Conservation (phyloP, 64 coral and sea anemone species). For the Stichodactyla mertensii region DNA sequence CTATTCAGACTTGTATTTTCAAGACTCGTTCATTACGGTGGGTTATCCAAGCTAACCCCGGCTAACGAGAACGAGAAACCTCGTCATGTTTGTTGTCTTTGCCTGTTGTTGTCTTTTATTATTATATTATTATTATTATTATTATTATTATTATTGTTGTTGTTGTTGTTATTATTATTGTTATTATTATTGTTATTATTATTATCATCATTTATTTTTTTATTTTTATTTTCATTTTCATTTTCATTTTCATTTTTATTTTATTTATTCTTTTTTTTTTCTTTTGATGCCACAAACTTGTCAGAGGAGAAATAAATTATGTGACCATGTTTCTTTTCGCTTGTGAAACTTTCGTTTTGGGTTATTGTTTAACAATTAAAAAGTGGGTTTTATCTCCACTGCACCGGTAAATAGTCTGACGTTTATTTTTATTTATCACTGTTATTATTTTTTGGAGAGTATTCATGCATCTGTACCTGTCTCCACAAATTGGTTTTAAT, state of each 20-base stretch:
- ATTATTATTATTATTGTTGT: no score
- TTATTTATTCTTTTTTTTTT: not conserved
- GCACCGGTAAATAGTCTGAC: not conserved
- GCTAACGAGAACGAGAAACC: no score
- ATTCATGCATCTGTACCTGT: not conserved
- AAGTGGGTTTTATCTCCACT: not conserved
- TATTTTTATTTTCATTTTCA: not conserved
- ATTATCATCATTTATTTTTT: no score
- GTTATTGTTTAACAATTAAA: not conserved
- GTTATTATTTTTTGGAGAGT: not conserved
- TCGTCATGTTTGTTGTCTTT: no score
- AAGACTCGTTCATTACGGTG: no score
- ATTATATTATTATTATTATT: no score
- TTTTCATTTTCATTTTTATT: not conserved
- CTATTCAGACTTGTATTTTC: no score
- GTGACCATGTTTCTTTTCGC: not conserved
- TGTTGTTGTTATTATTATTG: no score
- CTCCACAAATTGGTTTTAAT: not conserved
- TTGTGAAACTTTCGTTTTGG: not conserved
- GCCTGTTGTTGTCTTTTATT: no score
- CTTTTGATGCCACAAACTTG: not conserved
- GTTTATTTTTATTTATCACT: no score
- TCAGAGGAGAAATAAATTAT: not conserved
- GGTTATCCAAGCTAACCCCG: no score
- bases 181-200: no score